Percentiles rank a stretch among this genome's conserved stretches.
These are phyloP conservation scores for Cyprinodon brontotheroides DNA, from an alignment of 2,113 vertebrate species.

Conservation along the genomic window DNA sequence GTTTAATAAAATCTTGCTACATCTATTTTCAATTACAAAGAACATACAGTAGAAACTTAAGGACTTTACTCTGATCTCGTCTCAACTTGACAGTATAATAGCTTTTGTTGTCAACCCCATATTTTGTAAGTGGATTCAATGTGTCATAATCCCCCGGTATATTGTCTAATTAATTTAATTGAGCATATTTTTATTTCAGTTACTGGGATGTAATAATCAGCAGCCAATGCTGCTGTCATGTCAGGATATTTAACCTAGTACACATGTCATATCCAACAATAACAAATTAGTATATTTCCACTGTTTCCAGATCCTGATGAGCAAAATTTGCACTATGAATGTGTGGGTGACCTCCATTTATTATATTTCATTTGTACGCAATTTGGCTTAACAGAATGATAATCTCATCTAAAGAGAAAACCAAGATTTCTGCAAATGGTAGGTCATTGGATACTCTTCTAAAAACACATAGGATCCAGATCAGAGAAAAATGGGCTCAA, in stretches of 20 bases:
- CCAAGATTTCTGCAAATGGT: neutral
- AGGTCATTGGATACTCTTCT: neutral
- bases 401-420: neutral
- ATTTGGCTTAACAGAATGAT: neutral
- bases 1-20: neutral
- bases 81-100: slow-evolving; percentile 17
- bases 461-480: neutral
- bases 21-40: neutral
- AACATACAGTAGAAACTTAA: neutral
- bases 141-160: neutral
- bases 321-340: slow-evolving; percentile 4
- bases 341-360: neutral
- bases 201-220: slow-evolving; percentile 24
- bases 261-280: slow-evolving; percentile 29
- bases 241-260: slow-evolving; percentile 44
- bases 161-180: slow-evolving; percentile 11
- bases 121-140: slow-evolving; percentile 16
- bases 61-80: neutral
- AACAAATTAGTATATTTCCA: slow-evolving; percentile 47
- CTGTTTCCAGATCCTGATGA: slow-evolving; percentile 11
- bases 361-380: slow-evolving; percentile 4
- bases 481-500: neutral
- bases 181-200: neutral
- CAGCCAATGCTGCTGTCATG: slow-evolving; percentile 22
- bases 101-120: slow-evolving; percentile 6